Base-by-base conservation (phyloP, 2,797 vertebrate species). In the Margarornis squamiger region DNA sequence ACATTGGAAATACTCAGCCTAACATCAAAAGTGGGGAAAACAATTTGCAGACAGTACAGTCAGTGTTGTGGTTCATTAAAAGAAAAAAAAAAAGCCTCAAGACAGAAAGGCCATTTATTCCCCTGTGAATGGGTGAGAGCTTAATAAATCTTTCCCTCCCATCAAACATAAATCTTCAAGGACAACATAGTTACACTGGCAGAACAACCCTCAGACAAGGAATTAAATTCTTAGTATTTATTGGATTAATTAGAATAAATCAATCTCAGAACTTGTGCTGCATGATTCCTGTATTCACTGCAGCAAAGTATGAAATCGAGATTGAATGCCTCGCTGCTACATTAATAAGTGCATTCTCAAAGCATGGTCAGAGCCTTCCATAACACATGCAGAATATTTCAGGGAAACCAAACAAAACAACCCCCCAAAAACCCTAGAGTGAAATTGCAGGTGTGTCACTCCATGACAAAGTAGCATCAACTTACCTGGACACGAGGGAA, bases 401-500 rank as follows among this genome's bases (percentile, higher is more conserved):
- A 80, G 26, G 46, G 34, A 80, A 82, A 74, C 48, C 48, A 43
- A 86, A 79, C 9, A 21, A 74, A 88, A 18, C 26, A 58, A 38
- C 20, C 20, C 45, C 45, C 20, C 10, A 23, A 2, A 9, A 45
- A 45, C 20, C 4, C 24, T 30, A 41, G 49, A 61, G 24, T 24
- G 36, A 52, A 57, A 83, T 43, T 58, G 51, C 21, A 14, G 8
- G 20, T 0, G 1, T 45, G 34, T 51, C 7, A 21, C 7, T 32
- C 41, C 1, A 9, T 45, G 26, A 45, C 8, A 27, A 61, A 88
- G 39, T 5, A 32, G 21, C 39, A 82, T 13, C n/a, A 27, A 71
- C 98, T 99, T 95, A 99, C 99, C 99, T 99, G 96, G 99, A 99
- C 91, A 99, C 98, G 45, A 99, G 98, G 8, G 99, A 98, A 96